Conservation (phyloP, 2,797 vertebrate genomes). For the Rhinophrynus dorsalis region DNA sequence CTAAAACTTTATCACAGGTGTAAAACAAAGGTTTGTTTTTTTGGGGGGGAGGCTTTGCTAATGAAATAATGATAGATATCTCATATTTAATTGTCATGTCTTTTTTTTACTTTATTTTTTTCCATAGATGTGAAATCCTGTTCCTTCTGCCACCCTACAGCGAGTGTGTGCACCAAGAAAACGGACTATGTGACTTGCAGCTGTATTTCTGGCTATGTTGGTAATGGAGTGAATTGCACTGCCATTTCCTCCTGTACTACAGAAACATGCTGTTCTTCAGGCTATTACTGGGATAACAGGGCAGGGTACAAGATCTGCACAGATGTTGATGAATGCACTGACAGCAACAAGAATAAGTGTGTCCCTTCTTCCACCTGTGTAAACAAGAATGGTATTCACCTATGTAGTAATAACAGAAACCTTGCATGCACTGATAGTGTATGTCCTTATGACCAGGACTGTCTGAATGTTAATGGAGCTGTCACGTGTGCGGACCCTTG, state of each 20-base stretch:
- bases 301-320: conserved; percentile 14
- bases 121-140: conserved; percentile 22
- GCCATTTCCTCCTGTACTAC: conserved; percentile 19
- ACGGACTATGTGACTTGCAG: conserved; percentile 26
- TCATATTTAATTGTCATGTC: background rate
- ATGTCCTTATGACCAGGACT: conserved; percentile 32
- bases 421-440: background rate
- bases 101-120: background rate
- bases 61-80: too few relatives aligned
- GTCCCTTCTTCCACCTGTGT: conserved; percentile 18
- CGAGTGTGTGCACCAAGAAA: conserved; percentile 5
- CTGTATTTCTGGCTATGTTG: conserved; percentile 18
- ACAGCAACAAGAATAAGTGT: conserved; percentile 19
- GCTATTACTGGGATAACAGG: conserved; percentile 30
- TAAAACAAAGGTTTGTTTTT: too few relatives aligned
- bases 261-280: conserved; percentile 10
- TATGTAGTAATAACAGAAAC: conserved; percentile 7
- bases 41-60: too few relatives aligned
- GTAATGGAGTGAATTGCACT: conserved; percentile 29
- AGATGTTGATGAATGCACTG: conserved; percentile 34
- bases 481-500: conserved; percentile 28
- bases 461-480: background rate
- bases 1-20: too few relatives aligned
- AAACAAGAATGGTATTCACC: conserved; percentile 18
- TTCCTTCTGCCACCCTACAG: conserved; percentile 16